A percentile compares a stretch with the other conserved stretches of the same genome.
These are phyloP conservation scores for Xiphophorus hellerii DNA, from an alignment of 2,113 vertebrate genomes.

Conservation along the genomic window DNA sequence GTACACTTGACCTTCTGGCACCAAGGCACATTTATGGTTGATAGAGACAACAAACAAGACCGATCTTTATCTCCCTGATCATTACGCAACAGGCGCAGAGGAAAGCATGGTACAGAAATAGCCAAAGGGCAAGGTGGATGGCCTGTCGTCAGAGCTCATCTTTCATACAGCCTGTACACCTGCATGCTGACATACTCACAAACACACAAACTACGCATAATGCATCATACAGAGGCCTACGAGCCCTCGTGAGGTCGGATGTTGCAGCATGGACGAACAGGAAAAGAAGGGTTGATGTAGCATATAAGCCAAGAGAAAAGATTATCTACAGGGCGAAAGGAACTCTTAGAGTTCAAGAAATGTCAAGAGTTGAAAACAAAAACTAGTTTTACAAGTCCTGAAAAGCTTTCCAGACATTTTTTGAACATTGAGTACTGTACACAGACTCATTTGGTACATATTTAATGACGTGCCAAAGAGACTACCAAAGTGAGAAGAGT, in stretches of 20 bases:
- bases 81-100: slow-evolving; percentile 71
- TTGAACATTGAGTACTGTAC: background rate
- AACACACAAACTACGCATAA: slow-evolving; percentile 18
- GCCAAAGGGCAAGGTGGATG: slow-evolving; percentile 81
- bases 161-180: slow-evolving; percentile 73
- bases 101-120: slow-evolving; percentile 70
- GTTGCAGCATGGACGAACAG: slow-evolving; percentile 21
- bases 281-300: background rate
- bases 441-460: background rate
- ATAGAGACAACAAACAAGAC: slow-evolving; percentile 76
- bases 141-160: slow-evolving; percentile 72
- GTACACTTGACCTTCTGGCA: slow-evolving; percentile 76
- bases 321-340: background rate
- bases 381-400: too few relatives aligned
- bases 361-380: too few relatives aligned
- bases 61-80: slow-evolving; percentile 72
- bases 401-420: background rate
- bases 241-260: slow-evolving; percentile 9
- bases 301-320: too few relatives aligned
- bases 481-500: too few relatives aligned
- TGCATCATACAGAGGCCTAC: slow-evolving; percentile 18
- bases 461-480: too few relatives aligned
- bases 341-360: background rate
- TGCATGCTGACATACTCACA: slow-evolving; percentile 55
- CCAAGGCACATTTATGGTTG: slow-evolving; percentile 73